Evolutionary conservation across 2,888 invertebrate species (phyloP), one percentile per base, ranked within the genome.

Genomic region (Uropetala carovei): DNA sequence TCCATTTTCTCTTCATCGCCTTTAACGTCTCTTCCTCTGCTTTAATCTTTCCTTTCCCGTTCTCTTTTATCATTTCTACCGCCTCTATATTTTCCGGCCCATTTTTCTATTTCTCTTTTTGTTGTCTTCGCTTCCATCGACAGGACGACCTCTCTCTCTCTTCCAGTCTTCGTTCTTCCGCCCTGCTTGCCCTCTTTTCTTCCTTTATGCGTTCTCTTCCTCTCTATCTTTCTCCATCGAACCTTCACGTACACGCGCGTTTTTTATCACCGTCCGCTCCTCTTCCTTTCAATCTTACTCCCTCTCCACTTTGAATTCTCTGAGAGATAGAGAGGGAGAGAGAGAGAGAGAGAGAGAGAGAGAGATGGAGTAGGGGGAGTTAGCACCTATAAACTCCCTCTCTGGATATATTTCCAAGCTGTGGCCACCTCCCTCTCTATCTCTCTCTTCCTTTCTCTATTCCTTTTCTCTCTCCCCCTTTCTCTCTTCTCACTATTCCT

Each of bases 221-320:
- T 22, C n/a, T 64, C n/a, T 64, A 16, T 18, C 18, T 64, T 14
- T 14, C 68, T 68, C 68, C 68, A 22, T 68, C n/a, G 68, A 22
- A 22, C 16, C 68, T 43, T 43, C 43, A 43, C 43, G 43, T 43
- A 43, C 43, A 43, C 43, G 43, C 43, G 43, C 43, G 43, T 68
- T n/a, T 75, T 75, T 75, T 27, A 75, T 75, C 75, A 75, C 11
- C 75, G 75, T 75, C 75, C 75, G 27, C 75, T 75, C 27, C 68
- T n/a, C 9, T 18, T 68, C 18, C 75, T 13, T 27, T 27, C 18
- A 75, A 27, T 75, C 75, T 75, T 75, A 0, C 68, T 68, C 68
- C 18, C 68, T 68, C 68, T 68, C 22, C 68, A 68, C 68, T 68
- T 68, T 68, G 68, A n/a, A 68, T 75, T 22, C 75, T 10, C 22